phyloP scores from a whole-genome alignment of 2,888 invertebrate species.

The Drosophila niveifrons region DNA sequence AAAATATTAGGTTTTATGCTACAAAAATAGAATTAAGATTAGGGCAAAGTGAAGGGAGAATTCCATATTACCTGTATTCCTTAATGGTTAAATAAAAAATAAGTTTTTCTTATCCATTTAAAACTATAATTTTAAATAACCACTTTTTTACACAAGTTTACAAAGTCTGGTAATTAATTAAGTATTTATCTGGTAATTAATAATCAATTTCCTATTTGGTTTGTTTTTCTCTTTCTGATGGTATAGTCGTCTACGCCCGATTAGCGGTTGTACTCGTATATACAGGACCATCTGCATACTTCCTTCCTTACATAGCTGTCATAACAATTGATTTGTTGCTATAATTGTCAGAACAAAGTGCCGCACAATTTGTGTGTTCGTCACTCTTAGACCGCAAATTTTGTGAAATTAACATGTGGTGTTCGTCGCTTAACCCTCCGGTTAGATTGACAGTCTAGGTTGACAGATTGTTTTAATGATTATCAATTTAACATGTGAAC shows the following conservation, averaged over 20 bases:
- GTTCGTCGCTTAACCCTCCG: conserved; percentile 17
- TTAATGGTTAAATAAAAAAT: no score
- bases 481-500: not conserved
- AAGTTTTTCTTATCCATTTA: no score
- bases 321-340: conserved; percentile 58
- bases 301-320: conserved; percentile 1
- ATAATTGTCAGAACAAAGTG: conserved; percentile 49
- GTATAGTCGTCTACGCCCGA: conserved; percentile 42
- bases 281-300: not conserved
- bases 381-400: conserved; percentile 58
- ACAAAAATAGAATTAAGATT: conserved; percentile 23
- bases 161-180: no score
- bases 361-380: conserved; percentile 68
- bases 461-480: not conserved
- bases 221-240: conserved; percentile 33
- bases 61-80: no score
- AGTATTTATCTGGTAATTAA: conserved; percentile 68
- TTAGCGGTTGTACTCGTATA: conserved; percentile 56
- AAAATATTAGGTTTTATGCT: conserved; percentile 48
- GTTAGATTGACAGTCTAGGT: not conserved
- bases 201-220: conserved; percentile 70
- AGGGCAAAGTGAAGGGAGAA: no score
- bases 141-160: conserved; percentile 55
- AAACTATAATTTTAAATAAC: no score
- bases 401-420: conserved; percentile 78